These are phyloP conservation scores for Zelostemma sp. DNA, from an alignment of 1,140 invertebrate species.

Conservation along the genomic window DNA sequence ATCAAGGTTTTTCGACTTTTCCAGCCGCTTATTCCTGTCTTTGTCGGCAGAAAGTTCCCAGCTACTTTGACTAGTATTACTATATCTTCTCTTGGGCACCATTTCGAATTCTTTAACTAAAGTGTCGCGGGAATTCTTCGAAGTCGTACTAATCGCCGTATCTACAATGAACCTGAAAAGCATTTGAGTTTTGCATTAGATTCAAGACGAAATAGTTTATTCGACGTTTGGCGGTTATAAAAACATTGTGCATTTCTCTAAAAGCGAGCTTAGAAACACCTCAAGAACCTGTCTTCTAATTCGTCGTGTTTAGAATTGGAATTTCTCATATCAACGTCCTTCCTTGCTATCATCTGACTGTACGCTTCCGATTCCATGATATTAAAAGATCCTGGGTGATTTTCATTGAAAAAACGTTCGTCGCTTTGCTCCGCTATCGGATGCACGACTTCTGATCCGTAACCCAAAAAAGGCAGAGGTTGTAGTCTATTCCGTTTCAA, in stretches of 20 bases:
- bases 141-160: conserved; percentile 58
- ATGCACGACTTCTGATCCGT: conserved; percentile 84
- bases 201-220: too few species aligned
- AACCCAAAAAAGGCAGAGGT: conserved; percentile 75
- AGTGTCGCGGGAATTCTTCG: conserved; percentile 65
- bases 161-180: conserved; percentile 60
- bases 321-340: conserved; percentile 56
- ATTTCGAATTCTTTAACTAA: conserved; percentile 60
- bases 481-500: conserved; percentile 66
- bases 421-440: conserved; percentile 87
- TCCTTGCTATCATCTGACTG: conserved; percentile 75
- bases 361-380: conserved; percentile 72
- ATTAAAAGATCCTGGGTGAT: conserved; percentile 51
- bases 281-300: conserved; percentile 62
- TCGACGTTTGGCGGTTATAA: background rate
- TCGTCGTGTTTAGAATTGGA: conserved; percentile 56
- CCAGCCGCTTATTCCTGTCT: conserved; percentile 50
- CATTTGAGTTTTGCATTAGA: conserved; percentile 7
- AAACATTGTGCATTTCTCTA: background rate
- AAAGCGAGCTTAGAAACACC: conserved; percentile 37
- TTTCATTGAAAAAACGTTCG: conserved; percentile 74
- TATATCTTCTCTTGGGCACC: conserved; percentile 57
- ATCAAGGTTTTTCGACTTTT: conserved; percentile 58
- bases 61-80: conserved; percentile 66
- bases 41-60: conserved; percentile 63